Evolutionary conservation across 2,113 vertebrate species (phyloP), one percentile per base, ranked within the genome.

Genomic region (Toxostoma redivivum): DNA sequence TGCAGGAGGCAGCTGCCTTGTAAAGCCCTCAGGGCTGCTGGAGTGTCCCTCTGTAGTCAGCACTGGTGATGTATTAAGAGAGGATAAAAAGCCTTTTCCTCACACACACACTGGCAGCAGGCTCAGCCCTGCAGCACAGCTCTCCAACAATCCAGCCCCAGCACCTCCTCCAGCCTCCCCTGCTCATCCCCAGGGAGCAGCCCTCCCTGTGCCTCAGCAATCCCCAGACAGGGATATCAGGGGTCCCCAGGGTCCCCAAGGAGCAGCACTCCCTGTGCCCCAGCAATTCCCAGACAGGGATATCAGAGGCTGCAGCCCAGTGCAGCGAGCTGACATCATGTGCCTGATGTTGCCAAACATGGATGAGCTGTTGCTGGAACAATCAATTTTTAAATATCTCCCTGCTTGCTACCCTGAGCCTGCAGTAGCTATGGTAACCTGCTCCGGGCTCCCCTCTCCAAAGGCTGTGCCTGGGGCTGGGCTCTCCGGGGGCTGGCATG

Each of bases 341-440:
- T 28, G 53, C 88, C 91, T 37, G 67, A 64, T 86, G 94, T 94
- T 96, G 97, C 83, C 96, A 83, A 93, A 94, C 77, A 92, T 5
- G 35, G 90, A 66, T 65, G 76, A 86, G 81, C 81, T 91, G 86
- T 76, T 94, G 94, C 90, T 86, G 66, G 67, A 95, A 92, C 95
- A 96, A 87, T 96, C 97, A 95, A 88, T 92, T 95, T 91, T 88
- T 92, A 93, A 95, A 81, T 60, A 57, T 60, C 90, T 90, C 89
- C 81, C 79, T 81, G 85, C 53, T 91, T 88, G 71, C 94, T 96
- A 70, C 86, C 72, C 72, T 81, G 85, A 82, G 90, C 78, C 67
- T 50, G 83, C 87, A 86, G 98, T 98, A 97, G 85, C 98, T 96
- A 98, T 97, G 94, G 97, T 65, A 98, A 98, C 95, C 4, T n/a